Evolutionary conservation across 2,113 vertebrate genomes (phyloP), one percentile per base, ranked within the genome.

Genomic region (Saimiri boliviensis): DNA sequence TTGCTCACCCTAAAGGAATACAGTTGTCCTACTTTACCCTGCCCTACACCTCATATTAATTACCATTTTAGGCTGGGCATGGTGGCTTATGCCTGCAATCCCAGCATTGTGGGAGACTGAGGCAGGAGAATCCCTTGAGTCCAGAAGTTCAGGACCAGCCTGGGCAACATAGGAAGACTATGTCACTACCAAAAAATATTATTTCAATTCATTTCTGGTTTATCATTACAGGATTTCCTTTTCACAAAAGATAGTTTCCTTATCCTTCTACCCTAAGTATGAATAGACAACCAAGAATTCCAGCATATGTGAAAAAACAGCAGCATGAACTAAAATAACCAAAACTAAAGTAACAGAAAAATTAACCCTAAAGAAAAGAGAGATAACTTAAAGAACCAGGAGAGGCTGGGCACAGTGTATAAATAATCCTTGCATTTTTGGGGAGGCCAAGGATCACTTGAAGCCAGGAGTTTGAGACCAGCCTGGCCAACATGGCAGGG

Each of bases 201-300:
- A 63, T 63, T 63, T 63, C 27, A 54, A 40, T 66, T 82, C 27
- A 8, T 80, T 77, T 54, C 63, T 23, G 11, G 54, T 32, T 25
- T 68, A 80, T 86, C 32, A 37, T 74, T 86, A 60, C 35, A 80
- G 82, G 37, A 74, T 40, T 93, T 86, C 12, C n/a, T 86, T 91
- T 86, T 60, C 60, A 54, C 14, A 73, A 81, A 54, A 19, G 42
- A 49, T 13, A 25, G 8, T 60, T 73, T 71, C 74, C 88, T 49
- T 52, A 3, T 86, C 35, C 14, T 80, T 73, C 30, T 66, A 30
- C 54, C 56, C 76, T 68, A 82, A 58, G 77, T 87, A n/a, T 80
- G 63, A 95, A 81, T 49, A 37, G 56, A 68, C 30, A 87, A 74
- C 76, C 66, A 87, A 56, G 30, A 14, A 74, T 54, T 76, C 73